phyloP scores from a whole-genome alignment of 1,140 invertebrate genomes.

The Colletes gigas region DNA sequence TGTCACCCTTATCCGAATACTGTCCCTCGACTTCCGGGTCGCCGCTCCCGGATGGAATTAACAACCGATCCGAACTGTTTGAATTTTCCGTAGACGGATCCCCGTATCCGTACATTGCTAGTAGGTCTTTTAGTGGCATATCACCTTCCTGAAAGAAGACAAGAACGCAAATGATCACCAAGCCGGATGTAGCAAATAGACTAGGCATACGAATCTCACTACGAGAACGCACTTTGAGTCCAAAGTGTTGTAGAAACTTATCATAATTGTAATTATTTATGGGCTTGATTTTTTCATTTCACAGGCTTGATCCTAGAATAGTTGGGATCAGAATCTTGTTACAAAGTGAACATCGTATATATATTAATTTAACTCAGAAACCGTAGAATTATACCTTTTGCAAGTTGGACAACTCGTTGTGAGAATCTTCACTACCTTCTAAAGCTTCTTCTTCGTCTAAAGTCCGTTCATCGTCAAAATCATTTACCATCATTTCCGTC shows the following conservation, averaged over 20 bases:
- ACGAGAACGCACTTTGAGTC: slow-evolving; percentile 69
- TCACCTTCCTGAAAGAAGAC: slow-evolving; percentile 84
- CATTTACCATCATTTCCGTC: slow-evolving; percentile 96
- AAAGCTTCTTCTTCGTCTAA: slow-evolving; percentile 97
- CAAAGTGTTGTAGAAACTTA: slow-evolving; percentile 68
- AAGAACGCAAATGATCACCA: slow-evolving; percentile 58
- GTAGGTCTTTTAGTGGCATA: slow-evolving; percentile 96
- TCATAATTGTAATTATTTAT: slow-evolving; percentile 70
- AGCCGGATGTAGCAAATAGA: slow-evolving; percentile 45
- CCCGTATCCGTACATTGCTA: slow-evolving; percentile 92
- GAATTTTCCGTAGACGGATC: slow-evolving; percentile 75
- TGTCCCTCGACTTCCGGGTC: slow-evolving; percentile 66
- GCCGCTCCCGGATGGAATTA: slow-evolving; percentile 70
- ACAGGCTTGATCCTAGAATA: slow-evolving; percentile 69
- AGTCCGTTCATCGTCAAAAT: slow-evolving; percentile 97
- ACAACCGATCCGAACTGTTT: slow-evolving; percentile 73
- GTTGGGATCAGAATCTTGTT: slow-evolving; percentile 67
- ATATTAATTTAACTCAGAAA: slow-evolving; percentile 37
- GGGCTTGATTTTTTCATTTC: slow-evolving; percentile 68
- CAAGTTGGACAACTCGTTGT: slow-evolving; percentile 93
- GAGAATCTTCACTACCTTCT: slow-evolving; percentile 92
- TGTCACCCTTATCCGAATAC: slow-evolving; percentile 78
- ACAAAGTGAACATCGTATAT: slow-evolving; percentile 58
- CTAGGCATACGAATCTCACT: slow-evolving; percentile 67
- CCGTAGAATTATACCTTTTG: slow-evolving; percentile 85